A percentile compares a stretch with the other conserved stretches of the same genome.
phyloP scores from a whole-genome alignment of 2,797 vertebrate genomes.

The Hirundo rustica region DNA sequence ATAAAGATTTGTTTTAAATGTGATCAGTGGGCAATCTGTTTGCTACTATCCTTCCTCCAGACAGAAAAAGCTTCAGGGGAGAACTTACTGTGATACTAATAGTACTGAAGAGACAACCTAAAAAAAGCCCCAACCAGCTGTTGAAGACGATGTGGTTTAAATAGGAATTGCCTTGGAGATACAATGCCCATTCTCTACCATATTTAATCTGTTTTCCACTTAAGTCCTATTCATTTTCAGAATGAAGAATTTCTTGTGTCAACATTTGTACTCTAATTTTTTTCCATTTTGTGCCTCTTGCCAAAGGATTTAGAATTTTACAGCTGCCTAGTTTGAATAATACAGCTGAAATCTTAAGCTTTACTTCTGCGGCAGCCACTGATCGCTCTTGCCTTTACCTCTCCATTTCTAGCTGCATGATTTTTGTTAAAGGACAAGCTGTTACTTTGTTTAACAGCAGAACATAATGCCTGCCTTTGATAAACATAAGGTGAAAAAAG shows the following conservation, averaged over 20 bases:
- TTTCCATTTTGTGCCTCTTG: not conserved
- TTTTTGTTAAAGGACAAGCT: conserved; percentile 31
- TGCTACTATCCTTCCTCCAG: not conserved
- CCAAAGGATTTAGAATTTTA: not conserved
- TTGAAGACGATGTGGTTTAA: not conserved
- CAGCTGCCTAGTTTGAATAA: not conserved
- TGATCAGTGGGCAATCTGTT: not conserved
- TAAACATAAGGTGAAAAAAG: not conserved
- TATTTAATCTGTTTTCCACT: not conserved
- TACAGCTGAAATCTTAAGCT: not conserved
- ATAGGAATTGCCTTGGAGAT: not conserved
- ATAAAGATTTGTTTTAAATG: conserved; percentile 38
- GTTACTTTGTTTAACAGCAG: conserved; percentile 21
- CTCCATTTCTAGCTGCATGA: not conserved
- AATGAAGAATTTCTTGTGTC: not conserved
- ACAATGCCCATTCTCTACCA: not conserved
- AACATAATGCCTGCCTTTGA: not conserved
- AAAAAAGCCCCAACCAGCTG: not conserved
- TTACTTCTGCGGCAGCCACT: not conserved
- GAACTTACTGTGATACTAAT: not conserved
- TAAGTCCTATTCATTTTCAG: not conserved
- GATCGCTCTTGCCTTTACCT: not conserved
- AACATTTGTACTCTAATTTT: not conserved
- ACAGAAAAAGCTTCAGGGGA: conserved; percentile 20
- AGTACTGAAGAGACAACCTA: not conserved